Evolutionary conservation across 2,113 vertebrate genomes (phyloP).

Genomic region (Bujurquina vittata): DNA sequence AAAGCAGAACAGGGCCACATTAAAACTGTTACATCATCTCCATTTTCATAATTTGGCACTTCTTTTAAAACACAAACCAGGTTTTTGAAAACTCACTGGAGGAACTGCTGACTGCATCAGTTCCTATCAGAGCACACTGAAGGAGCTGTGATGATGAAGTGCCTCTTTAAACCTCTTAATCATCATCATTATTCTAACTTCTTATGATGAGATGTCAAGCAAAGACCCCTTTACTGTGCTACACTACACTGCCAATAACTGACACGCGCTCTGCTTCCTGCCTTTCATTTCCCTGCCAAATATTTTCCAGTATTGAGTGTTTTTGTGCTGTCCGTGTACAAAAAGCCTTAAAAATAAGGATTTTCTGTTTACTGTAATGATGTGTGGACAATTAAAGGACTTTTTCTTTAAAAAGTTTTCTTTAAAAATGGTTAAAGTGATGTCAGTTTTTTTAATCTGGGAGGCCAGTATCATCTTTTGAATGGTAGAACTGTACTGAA

Average conservation of each 20-base stretch:
- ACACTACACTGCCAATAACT: constrained; percentile 46
- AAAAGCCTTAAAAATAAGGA: not conserved
- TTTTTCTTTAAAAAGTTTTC: not conserved
- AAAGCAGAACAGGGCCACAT: not conserved
- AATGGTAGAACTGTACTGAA: not conserved
- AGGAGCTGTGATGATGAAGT: constrained; percentile 28
- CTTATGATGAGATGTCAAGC: not conserved
- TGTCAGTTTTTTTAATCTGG: not conserved
- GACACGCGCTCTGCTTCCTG: not conserved
- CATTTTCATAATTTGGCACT: not conserved
- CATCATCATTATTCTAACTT: not conserved
- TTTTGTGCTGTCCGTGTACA: constrained; percentile 3
- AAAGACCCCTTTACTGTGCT: constrained; percentile 23
- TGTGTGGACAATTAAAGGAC: constrained; percentile 9
- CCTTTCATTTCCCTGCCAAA: constrained; percentile 49
- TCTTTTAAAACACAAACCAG: not conserved
- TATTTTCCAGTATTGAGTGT: constrained; percentile 38
- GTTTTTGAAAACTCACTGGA: not conserved
- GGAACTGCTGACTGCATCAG: not conserved
- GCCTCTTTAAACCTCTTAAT: constrained; percentile 32
- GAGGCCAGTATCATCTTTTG: not conserved
- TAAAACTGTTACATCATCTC: not conserved
- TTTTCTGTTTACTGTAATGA: not conserved
- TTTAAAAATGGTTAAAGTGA: too few relatives aligned
- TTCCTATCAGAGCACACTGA: not conserved